Evolutionary conservation across 2,113 vertebrate genomes (phyloP).

Genomic region (Oncorhynchus gorbuscha): DNA sequence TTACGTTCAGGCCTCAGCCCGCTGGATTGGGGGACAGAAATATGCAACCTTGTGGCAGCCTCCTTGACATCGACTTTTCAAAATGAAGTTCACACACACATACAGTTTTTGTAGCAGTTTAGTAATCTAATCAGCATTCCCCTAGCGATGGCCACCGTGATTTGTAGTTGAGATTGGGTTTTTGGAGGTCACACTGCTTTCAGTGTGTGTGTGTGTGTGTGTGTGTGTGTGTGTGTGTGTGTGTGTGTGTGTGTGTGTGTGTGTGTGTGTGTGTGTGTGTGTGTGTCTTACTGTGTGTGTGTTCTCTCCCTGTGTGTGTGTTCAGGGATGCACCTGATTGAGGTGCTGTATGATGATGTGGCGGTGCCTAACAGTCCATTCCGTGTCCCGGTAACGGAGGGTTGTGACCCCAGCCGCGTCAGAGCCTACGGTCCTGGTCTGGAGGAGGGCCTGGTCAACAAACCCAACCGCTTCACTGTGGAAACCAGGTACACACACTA

Average conservation of each 20-base stretch:
- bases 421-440: constrained; percentile 89
- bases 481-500: constrained; percentile 72
- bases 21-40: constrained; percentile 47
- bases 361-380: constrained; percentile 90
- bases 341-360: constrained; percentile 86
- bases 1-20: constrained; percentile 25
- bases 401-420: constrained; percentile 88
- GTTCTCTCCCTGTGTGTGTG: constrained; percentile 9
- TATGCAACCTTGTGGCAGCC: constrained; percentile 14
- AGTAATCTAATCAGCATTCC: too few species aligned
- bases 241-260: too few species aligned
- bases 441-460: constrained; percentile 87
- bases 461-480: constrained; percentile 92
- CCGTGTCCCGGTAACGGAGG: constrained; percentile 86
- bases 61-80: constrained; percentile 8
- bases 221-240: too few species aligned
- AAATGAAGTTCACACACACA: not conserved
- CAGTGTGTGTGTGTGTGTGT: too few species aligned
- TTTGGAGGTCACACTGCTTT: too few species aligned
- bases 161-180: not conserved
- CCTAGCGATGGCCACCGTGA: not conserved
- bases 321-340: constrained; percentile 86
- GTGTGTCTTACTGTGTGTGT: not conserved
- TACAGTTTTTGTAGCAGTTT: not conserved
- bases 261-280: too few species aligned